phyloP scores from a whole-genome alignment of 2,888 invertebrate species.

The Gari tellinella region DNA sequence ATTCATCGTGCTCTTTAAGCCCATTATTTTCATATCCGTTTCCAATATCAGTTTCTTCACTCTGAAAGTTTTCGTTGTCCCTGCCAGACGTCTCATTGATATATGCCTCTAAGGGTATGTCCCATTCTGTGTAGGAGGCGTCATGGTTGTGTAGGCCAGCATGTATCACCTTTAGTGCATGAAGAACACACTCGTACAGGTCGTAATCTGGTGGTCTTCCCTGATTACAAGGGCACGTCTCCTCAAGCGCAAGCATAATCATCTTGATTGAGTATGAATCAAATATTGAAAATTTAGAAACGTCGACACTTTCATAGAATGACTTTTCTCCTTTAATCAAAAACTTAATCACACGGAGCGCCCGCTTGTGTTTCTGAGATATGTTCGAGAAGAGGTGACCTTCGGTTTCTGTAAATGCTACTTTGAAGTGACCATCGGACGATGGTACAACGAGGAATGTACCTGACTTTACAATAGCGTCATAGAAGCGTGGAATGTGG shows the following conservation, averaged over 20 bases:
- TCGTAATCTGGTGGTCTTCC: constrained; percentile 11
- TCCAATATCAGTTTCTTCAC: too few species aligned
- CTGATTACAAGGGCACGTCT: constrained; percentile 10
- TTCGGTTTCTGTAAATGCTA: constrained; percentile 30
- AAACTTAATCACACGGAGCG: constrained; percentile 30
- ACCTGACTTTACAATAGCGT: constrained; percentile 20
- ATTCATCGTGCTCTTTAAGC: too few species aligned
- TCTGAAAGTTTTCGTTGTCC: too few species aligned
- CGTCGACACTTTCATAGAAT: not conserved
- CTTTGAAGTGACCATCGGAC: constrained; percentile 27
- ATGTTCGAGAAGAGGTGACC: constrained; percentile 10
- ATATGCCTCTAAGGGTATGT: too few species aligned
- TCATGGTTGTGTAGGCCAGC: constrained; percentile 7
- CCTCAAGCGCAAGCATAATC: constrained; percentile 8
- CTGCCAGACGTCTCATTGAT: too few species aligned
- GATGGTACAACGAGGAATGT: constrained; percentile 15
- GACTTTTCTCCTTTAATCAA: constrained; percentile 26
- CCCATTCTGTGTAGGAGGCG: too few species aligned
- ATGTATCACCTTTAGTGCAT: constrained; percentile 2
- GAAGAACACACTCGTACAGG: constrained; percentile 8
- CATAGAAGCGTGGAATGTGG: constrained; percentile 1
- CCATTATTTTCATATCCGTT: too few species aligned
- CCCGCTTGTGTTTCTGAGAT: constrained; percentile 19
- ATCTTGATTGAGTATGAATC: constrained; percentile 10
- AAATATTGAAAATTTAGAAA: not conserved